These are phyloP conservation scores for Stegophylla sp. DNA, from an alignment of 2,888 invertebrate genomes.

Conservation along the genomic window DNA sequence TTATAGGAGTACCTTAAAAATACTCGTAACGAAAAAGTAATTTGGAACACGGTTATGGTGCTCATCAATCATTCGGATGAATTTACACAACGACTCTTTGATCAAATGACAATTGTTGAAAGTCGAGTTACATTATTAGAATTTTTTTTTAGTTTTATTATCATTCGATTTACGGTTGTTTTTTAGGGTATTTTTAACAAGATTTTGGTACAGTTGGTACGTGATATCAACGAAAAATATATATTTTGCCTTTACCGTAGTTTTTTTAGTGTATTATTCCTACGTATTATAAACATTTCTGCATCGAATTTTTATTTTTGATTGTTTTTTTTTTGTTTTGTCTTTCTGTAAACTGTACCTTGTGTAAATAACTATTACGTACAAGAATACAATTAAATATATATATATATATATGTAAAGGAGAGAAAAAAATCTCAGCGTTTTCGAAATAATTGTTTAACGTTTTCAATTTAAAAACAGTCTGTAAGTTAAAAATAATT, in stretches of 20 bases:
- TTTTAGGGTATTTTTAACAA: too few species aligned
- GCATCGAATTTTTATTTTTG: too few species aligned
- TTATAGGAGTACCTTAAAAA: not conserved
- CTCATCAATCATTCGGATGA: slow-evolving; percentile 7
- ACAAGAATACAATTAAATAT: not conserved
- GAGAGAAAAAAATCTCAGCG: not conserved
- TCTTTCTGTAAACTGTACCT: not conserved
- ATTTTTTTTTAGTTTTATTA: not conserved
- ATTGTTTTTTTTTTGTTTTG: not conserved
- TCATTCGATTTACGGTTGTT: not conserved
- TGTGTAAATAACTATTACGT: not conserved
- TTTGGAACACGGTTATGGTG: not conserved
- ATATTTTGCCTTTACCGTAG: too few species aligned
- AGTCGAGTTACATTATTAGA: not conserved
- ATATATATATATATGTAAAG: too few species aligned
- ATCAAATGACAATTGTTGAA: not conserved
- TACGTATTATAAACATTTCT: too few species aligned
- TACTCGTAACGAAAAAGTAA: not conserved
- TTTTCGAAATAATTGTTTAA: not conserved
- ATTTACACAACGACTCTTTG: not conserved
- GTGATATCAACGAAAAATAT: too few species aligned
- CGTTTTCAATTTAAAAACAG: not conserved
- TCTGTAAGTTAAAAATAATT: not conserved
- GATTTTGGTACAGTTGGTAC: too few species aligned
- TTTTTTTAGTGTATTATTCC: too few species aligned